Conservation (phyloP, 2,113 vertebrate genomes). For the Rattus rattus region DNA sequence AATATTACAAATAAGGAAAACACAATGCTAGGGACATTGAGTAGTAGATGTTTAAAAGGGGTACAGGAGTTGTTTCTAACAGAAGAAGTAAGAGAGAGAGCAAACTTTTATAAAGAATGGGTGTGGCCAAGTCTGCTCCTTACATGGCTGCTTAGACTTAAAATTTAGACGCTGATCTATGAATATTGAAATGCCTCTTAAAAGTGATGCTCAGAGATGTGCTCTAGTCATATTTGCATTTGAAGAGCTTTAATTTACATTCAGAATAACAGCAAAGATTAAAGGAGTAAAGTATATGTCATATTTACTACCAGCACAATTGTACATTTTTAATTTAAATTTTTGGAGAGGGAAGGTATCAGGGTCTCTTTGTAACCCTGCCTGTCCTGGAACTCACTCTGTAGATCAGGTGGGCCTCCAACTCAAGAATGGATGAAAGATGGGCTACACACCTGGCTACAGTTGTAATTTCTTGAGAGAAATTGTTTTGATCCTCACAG, state of each 20-base stretch:
- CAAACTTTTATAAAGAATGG: background rate
- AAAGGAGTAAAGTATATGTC: background rate
- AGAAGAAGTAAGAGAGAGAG: background rate
- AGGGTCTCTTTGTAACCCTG: background rate
- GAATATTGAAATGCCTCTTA: background rate
- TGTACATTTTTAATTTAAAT: background rate
- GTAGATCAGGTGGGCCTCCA: background rate
- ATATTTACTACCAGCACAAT: background rate
- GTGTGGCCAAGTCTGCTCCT: background rate
- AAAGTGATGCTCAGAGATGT: background rate
- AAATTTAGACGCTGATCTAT: background rate
- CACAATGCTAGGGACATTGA: background rate
- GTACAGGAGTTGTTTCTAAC: background rate
- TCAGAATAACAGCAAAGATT: background rate
- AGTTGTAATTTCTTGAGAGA: background rate
- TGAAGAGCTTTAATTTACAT: constrained; percentile 16
- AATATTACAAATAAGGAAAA: background rate
- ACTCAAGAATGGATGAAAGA: background rate
- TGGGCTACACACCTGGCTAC: background rate
- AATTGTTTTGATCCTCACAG: background rate
- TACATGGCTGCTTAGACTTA: background rate
- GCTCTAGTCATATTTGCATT: background rate
- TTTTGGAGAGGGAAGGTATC: background rate
- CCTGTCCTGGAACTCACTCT: background rate
- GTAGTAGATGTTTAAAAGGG: background rate